A percentile compares a stretch with the other conserved stretches of the same genome.
Evolutionary conservation across 2,888 invertebrate genomes (phyloP).

Genomic region (Deilephila elpenor): DNA sequence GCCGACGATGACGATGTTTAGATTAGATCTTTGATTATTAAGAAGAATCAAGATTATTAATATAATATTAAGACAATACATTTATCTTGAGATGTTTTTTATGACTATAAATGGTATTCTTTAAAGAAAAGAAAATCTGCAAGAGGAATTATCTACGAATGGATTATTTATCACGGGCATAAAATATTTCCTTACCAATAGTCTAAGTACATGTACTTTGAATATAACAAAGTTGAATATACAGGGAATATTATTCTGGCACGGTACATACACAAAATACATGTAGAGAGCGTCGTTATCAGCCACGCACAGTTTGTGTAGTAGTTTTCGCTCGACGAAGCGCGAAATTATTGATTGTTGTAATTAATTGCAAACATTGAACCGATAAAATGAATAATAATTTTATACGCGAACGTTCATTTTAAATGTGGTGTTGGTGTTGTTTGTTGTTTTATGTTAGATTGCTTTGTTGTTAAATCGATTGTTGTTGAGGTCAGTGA

Average conservation of each 20-base stretch:
- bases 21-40: too few relatives aligned
- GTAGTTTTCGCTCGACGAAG: constrained; percentile 71
- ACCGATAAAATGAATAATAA: constrained; percentile 66
- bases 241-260: neutral
- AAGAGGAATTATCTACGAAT: too few relatives aligned
- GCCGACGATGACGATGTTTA: too few relatives aligned
- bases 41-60: too few relatives aligned
- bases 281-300: constrained; percentile 48
- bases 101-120: too few relatives aligned
- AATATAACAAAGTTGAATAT: neutral
- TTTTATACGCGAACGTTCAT: constrained; percentile 49
- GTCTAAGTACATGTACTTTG: too few relatives aligned
- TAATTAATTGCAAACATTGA: constrained; percentile 77
- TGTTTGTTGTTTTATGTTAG: constrained; percentile 6
- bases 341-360: constrained; percentile 78
- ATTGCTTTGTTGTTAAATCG: constrained; percentile 25
- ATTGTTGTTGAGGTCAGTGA: constrained; percentile 17
- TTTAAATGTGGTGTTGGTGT: constrained; percentile 36
- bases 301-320: constrained; percentile 59
- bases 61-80: too few relatives aligned
- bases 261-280: constrained; percentile 8
- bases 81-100: too few relatives aligned
- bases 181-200: too few relatives aligned
- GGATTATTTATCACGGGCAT: too few relatives aligned
- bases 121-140: too few relatives aligned